Base-by-base conservation (phyloP, 2,113 vertebrate species). In the Pleuronectes platessa region DNA sequence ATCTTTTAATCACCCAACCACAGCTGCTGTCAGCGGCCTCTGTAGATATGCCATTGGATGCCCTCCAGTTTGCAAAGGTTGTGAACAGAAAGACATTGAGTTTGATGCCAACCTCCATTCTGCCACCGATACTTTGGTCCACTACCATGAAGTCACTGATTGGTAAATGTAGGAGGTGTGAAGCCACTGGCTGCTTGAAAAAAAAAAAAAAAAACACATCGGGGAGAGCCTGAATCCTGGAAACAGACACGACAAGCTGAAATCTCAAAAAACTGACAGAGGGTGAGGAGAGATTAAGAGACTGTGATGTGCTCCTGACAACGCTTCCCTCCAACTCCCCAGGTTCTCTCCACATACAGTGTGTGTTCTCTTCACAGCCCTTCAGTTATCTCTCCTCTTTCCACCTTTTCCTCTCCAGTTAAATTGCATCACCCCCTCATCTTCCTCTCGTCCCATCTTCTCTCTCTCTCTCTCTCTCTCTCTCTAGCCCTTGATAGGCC, bases 401-500 rank as follows among this genome's bases (percentile, higher is more conserved):
- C 13, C 13, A 4, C 63, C 55, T 66, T 71, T 10, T 23, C 5
- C 62, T 55, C 40, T 62, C 5, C 14, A 14, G 61, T 67, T 21
- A 72, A 66, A 47, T 49, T 56, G 62, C 21, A 58, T 56, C 59
- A 11, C 61, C n/a, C 2, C 54, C 47, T 68, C 18, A 18, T 62
- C 67, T 42, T 4, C 11, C 24, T 54, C 55, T 31, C 6, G 31
- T 31, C 31, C 31, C 31, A 31, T 6, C 58, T 4, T 24, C 58
- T 31, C 53, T n/a, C 20, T 20, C 20, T 27, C 51, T 15, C 6
- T 40, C 54, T 55, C 55, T 61, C 14, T 42, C 42, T 64, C 68
- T 63, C 31, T 15, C 91, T 96, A 98, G 78, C 97, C 97, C 71
- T 95, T 94, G 61, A 95, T 84, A 23, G 96, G 95, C 90, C 97